Percentiles rank a stretch among this genome's conserved stretches.
phyloP scores from a whole-genome alignment of 2,888 invertebrate species.

The Odiellus spinosus region DNA sequence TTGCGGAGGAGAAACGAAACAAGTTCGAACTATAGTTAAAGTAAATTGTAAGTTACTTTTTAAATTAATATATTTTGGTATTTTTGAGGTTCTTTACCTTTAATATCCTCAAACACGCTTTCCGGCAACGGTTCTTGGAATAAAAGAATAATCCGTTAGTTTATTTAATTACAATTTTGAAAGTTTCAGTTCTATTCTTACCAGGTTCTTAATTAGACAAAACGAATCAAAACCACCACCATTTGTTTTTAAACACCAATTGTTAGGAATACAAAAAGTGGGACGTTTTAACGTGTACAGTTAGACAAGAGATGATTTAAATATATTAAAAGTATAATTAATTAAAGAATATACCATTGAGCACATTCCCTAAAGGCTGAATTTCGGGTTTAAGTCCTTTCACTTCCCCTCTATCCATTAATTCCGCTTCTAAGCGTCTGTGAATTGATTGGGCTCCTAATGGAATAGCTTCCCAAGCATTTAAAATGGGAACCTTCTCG shows the following conservation, averaged over 20 bases:
- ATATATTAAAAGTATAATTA: too few species aligned
- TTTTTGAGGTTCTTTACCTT: constrained; percentile 32
- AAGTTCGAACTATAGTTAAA: constrained; percentile 35
- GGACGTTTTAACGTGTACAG: too few species aligned
- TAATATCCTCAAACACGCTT: constrained; percentile 55
- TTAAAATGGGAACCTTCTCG: constrained; percentile 68
- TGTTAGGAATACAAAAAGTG: too few species aligned
- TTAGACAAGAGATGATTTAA: too few species aligned
- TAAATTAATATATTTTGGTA: too few species aligned
- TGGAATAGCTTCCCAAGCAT: constrained; percentile 63
- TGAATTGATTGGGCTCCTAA: constrained; percentile 49
- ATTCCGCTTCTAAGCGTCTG: constrained; percentile 18
- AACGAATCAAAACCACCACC: too few species aligned
- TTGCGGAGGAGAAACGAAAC: constrained; percentile 63
- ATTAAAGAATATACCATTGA: constrained; percentile 8
- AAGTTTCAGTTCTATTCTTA: too few species aligned
- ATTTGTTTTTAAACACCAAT: too few species aligned
- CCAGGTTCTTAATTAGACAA: too few species aligned
- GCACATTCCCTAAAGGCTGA: constrained; percentile 7
- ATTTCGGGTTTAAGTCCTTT: constrained; percentile 8
- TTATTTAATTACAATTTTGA: too few species aligned
- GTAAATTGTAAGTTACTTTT: too few species aligned
- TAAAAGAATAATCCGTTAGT: background rate
- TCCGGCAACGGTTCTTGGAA: constrained; percentile 24
- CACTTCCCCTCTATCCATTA: constrained; percentile 13